Percentiles rank a stretch among this genome's conserved stretches.
phyloP scores from a whole-genome alignment of 1,140 invertebrate genomes.

The Limonius californicus region DNA sequence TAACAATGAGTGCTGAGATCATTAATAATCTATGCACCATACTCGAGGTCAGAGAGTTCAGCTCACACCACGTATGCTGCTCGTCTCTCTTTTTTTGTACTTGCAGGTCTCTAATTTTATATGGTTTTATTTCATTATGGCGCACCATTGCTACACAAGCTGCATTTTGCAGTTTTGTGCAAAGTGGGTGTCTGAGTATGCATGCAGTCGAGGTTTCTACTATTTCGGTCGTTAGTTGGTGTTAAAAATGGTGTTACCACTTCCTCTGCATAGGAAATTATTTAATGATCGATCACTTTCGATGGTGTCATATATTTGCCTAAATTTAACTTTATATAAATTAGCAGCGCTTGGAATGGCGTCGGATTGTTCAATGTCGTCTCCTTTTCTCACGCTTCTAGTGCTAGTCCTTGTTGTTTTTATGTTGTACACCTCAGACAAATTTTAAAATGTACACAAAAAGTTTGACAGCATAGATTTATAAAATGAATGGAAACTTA shows the following conservation, averaged over 20 bases:
- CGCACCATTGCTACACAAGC: not conserved
- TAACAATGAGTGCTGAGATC: constrained; percentile 16
- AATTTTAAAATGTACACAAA: too few species aligned
- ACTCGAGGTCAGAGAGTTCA: constrained; percentile 5
- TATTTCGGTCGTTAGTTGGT: not conserved
- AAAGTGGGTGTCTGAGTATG: not conserved
- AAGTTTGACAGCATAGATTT: too few species aligned
- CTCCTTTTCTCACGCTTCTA: not conserved
- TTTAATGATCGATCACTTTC: too few species aligned
- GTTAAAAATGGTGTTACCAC: not conserved
- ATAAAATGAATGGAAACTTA: too few species aligned
- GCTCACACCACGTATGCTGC: not conserved
- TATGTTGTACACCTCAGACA: too few species aligned
- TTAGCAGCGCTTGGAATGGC: not conserved
- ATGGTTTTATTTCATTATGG: not conserved
- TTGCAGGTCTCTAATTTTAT: not conserved
- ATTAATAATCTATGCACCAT: constrained; percentile 15
- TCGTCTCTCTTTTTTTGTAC: not conserved
- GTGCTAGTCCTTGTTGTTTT: not conserved
- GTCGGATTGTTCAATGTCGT: not conserved
- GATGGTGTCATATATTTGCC: too few species aligned
- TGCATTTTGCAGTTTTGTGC: not conserved
- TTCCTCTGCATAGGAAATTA: too few species aligned
- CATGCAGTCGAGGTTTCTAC: not conserved
- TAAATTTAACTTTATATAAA: not conserved